Evolutionary conservation across 2,797 vertebrate genomes (phyloP).

Genomic region (Anisognathus igniventris): DNA sequence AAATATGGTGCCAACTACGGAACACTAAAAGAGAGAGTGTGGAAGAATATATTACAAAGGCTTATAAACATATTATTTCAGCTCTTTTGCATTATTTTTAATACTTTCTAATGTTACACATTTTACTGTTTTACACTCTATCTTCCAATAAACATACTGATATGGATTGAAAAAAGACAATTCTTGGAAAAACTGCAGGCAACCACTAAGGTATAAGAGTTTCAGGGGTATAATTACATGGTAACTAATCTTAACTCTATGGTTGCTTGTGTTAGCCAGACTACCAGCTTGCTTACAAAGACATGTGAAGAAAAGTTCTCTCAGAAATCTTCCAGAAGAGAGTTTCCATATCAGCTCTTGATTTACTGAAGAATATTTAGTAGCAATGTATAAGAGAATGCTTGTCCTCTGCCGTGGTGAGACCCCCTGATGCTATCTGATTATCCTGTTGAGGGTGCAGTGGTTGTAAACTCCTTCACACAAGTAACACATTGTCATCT

Average conservation of each 20-base stretch:
- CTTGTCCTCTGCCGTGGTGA: background rate
- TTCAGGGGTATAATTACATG: background rate
- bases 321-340: background rate
- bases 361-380: background rate
- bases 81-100: background rate
- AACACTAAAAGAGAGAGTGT: background rate
- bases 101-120: background rate
- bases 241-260: background rate
- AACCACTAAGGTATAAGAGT: background rate
- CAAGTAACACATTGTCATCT: background rate
- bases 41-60: background rate
- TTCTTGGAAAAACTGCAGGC: background rate
- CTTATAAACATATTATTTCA: background rate
- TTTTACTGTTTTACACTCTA: background rate
- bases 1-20: background rate
- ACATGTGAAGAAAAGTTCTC: background rate
- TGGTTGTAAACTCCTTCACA: background rate
- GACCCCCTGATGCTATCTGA: background rate
- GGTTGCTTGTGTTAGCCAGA: background rate
- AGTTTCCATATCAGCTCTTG: background rate
- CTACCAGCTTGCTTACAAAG: background rate
- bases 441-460: background rate
- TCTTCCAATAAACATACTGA: background rate
- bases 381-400: background rate
- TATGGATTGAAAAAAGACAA: background rate